Conservation (phyloP, 2,113 vertebrate species). For the Hiodon tergisus region DNA sequence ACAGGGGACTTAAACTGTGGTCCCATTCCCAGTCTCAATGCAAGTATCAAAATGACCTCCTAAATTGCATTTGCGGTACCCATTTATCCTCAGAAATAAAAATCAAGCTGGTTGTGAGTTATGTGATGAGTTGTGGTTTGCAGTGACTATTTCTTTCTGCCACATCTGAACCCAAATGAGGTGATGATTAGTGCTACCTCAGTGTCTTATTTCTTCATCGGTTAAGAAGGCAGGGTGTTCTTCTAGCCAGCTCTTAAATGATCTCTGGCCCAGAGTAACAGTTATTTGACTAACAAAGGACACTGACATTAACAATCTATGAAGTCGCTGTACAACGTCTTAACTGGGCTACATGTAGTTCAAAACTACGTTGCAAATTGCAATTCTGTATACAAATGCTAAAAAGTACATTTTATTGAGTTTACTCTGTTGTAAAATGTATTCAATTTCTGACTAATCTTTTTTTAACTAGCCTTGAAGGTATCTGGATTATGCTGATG, state of each 20-base stretch:
- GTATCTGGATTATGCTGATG: too few relatives aligned
- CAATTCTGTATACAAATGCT: slow-evolving; percentile 3
- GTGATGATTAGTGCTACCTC: neutral
- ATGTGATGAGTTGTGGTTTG: too few relatives aligned
- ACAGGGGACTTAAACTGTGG: too few relatives aligned
- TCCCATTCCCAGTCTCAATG: too few relatives aligned
- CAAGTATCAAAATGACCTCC: neutral
- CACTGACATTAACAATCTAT: neutral
- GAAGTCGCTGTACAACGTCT: too few relatives aligned
- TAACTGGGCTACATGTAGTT: neutral
- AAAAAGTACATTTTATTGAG: neutral
- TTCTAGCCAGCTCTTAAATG: neutral
- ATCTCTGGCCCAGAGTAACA: neutral
- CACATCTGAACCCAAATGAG: too few relatives aligned
- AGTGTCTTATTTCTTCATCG: neutral
- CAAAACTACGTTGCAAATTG: slow-evolving; percentile 2
- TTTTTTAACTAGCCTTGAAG: neutral
- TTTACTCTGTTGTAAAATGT: neutral
- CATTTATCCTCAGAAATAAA: neutral
- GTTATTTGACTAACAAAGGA: neutral
- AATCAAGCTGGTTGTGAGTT: too few relatives aligned
- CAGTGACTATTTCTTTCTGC: too few relatives aligned
- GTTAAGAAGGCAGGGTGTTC: neutral
- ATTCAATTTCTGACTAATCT: neutral
- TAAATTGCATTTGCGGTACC: neutral